A percentile compares a stretch with the other conserved stretches of the same genome.
Evolutionary conservation across 2,888 invertebrate genomes (phyloP).

Genomic region (Dione juno): DNA sequence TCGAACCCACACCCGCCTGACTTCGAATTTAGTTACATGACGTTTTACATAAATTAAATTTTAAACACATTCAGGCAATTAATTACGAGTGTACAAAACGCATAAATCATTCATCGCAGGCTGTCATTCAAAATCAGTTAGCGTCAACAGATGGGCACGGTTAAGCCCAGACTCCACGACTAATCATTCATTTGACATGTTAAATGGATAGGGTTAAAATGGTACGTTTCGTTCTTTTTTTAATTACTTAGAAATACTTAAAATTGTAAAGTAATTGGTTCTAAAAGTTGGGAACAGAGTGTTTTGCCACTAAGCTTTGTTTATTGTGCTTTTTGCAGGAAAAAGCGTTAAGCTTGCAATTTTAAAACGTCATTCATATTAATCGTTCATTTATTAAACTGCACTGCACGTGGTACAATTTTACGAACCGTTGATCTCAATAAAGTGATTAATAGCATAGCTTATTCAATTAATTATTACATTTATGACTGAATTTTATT

Average conservation of each 20-base stretch:
- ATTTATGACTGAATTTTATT: background rate
- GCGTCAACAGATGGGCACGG: constrained; percentile 19
- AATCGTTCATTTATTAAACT: background rate
- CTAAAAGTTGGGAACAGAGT: no score
- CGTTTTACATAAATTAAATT: background rate
- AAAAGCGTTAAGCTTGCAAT: no score
- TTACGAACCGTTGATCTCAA: constrained; percentile 1
- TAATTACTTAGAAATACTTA: background rate
- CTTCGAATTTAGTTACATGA: background rate
- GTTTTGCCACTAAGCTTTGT: no score
- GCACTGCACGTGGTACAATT: background rate
- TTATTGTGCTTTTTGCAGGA: no score
- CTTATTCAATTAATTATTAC: background rate
- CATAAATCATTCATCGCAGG: constrained; percentile 22
- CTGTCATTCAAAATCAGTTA: constrained; percentile 24
- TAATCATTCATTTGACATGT: constrained; percentile 16
- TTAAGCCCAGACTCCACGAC: constrained; percentile 1
- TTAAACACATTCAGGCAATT: constrained; percentile 10
- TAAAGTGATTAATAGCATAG: constrained; percentile 11
- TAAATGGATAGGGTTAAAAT: constrained; percentile 9
- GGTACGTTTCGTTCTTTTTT: background rate
- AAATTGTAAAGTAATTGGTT: no score
- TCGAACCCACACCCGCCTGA: no score
- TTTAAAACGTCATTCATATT: background rate
- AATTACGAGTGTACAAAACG: constrained; percentile 8